phyloP scores from a whole-genome alignment of 2,888 invertebrate genomes.

The Ctenicera cuprea region DNA sequence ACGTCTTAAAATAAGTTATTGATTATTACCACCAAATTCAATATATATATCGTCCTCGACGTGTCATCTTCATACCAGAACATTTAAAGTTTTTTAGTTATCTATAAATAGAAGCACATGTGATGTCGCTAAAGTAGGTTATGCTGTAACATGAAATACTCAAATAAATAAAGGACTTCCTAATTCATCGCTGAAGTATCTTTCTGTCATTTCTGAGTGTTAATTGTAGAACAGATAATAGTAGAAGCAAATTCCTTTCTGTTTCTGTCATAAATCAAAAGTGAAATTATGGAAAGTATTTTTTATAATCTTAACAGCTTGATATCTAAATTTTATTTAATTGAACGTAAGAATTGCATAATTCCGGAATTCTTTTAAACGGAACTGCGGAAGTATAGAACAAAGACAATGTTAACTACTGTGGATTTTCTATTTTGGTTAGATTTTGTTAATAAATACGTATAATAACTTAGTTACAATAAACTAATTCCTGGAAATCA shows the following conservation, averaged over 20 bases:
- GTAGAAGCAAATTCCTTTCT: background rate
- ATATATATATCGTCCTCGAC: background rate
- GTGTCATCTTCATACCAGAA: constrained; percentile 16
- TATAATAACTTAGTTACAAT: background rate
- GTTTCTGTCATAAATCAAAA: constrained; percentile 9
- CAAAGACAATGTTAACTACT: too few relatives aligned
- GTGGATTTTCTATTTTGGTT: background rate
- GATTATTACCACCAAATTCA: background rate
- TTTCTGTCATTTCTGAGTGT: background rate
- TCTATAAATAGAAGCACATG: constrained; percentile 18
- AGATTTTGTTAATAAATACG: background rate
- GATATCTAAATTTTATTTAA: constrained; percentile 7
- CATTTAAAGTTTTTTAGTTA: constrained; percentile 10
- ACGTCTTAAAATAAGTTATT: background rate
- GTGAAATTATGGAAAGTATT: constrained; percentile 7
- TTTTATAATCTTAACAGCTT: background rate
- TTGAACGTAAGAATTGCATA: background rate
- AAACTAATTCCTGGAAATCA: too few relatives aligned
- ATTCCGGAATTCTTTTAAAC: too few relatives aligned
- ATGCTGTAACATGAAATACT: constrained; percentile 5
- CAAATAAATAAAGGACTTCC: constrained; percentile 3
- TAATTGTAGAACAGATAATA: constrained; percentile 1
- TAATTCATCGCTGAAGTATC: background rate
- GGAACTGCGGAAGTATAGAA: too few relatives aligned
- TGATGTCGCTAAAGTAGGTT: constrained; percentile 24